phyloP scores from a whole-genome alignment of 2,888 invertebrate genomes.

The Nebria salina region DNA sequence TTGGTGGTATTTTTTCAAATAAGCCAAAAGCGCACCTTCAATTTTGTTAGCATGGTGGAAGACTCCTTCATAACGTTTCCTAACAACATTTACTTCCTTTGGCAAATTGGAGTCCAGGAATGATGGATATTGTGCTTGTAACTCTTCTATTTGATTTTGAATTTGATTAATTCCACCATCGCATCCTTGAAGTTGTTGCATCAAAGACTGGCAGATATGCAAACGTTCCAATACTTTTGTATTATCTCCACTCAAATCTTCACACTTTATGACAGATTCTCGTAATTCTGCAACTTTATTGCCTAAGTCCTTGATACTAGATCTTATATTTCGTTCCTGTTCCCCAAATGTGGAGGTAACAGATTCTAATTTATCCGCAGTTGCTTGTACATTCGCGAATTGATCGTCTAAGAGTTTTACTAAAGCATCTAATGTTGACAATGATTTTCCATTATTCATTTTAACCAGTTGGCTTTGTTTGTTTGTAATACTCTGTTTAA shows the following conservation, averaged over 20 bases:
- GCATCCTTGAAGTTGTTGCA: conserved; percentile 75
- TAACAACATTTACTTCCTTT: conserved; percentile 84
- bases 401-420: conserved; percentile 76
- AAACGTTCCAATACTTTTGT: conserved; percentile 82
- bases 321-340: conserved; percentile 77
- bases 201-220: conserved; percentile 77
- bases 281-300: conserved; percentile 78
- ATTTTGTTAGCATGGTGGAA: conserved; percentile 83
- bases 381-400: conserved; percentile 76
- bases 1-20: conserved; percentile 86
- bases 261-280: conserved; percentile 87
- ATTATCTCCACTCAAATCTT: conserved; percentile 89
- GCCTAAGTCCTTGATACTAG: conserved; percentile 75
- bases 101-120: conserved; percentile 80
- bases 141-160: conserved; percentile 73
- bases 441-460: conserved; percentile 76
- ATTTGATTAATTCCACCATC: conserved; percentile 75
- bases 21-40: conserved; percentile 78
- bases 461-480: conserved; percentile 84
- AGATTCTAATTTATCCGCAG: conserved; percentile 79
- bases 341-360: conserved; percentile 78
- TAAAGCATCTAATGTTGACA: conserved; percentile 75
- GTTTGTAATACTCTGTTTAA: conserved; percentile 79
- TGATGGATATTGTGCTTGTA: conserved; percentile 79
- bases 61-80: conserved; percentile 84